Percentiles rank a stretch among this genome's conserved stretches.
Evolutionary conservation across 2,888 invertebrate species (phyloP).

Genomic region (Latheticus oryzae): DNA sequence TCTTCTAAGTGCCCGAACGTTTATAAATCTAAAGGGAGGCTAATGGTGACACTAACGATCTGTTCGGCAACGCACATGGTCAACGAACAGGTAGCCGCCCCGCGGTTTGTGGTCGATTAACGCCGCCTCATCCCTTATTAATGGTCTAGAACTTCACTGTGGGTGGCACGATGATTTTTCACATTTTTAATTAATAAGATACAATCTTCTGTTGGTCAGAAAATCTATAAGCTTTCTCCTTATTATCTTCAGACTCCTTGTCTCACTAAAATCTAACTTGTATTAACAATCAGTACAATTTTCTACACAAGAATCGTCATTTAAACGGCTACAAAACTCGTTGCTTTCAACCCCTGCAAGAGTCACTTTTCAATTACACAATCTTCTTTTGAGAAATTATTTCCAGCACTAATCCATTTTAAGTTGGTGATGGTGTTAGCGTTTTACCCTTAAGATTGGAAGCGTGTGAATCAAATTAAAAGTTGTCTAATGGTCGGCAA

Average conservation of each 20-base stretch:
- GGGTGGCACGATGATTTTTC: conserved; percentile 39
- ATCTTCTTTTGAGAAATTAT: conserved; percentile 2
- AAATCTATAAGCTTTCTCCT: too few species aligned
- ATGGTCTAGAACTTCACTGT: conserved; percentile 33
- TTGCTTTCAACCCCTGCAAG: neutral
- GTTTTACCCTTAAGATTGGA: conserved; percentile 11
- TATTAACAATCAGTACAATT: too few species aligned
- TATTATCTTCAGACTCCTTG: too few species aligned
- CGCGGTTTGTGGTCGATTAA: conserved; percentile 43
- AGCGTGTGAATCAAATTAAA: conserved; percentile 31
- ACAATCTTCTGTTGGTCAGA: conserved; percentile 21
- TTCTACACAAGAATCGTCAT: too few species aligned
- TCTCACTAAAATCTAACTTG: too few species aligned
- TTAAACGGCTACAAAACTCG: too few species aligned
- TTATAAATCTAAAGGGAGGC: conserved; percentile 44
- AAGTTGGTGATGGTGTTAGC: conserved; percentile 5
- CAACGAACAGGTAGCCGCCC: conserved; percentile 44
- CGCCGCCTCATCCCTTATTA: conserved; percentile 44
- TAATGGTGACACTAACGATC: conserved; percentile 46
- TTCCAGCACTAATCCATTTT: conserved; percentile 12
- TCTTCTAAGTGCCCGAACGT: conserved; percentile 42
- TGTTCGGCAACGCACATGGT: conserved; percentile 42
- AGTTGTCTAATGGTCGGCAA: conserved; percentile 27
- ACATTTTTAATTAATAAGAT: conserved; percentile 40
- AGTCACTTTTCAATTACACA: neutral